These are phyloP conservation scores for Andrena praecox DNA, from an alignment of 2,888 invertebrate genomes.

Conservation along the genomic window DNA sequence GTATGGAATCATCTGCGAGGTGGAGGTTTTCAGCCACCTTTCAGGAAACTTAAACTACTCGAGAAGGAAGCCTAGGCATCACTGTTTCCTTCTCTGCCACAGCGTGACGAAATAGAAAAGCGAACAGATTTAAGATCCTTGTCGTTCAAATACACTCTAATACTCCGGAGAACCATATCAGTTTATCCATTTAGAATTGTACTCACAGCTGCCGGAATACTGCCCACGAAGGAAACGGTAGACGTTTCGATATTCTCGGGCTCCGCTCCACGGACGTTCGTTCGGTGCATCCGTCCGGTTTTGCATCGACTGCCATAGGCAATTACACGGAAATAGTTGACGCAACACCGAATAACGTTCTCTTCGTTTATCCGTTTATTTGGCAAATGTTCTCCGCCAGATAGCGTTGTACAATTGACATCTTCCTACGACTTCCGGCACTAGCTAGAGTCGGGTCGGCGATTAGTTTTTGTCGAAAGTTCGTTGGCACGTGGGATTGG, in stretches of 20 bases:
- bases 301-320: not conserved
- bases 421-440: slow-evolving; percentile 82
- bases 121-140: not conserved
- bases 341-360: not conserved
- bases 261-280: not conserved
- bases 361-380: slow-evolving; percentile 31
- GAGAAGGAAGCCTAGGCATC: slow-evolving; percentile 10
- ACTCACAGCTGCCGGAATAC: slow-evolving; percentile 30
- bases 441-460: slow-evolving; percentile 71
- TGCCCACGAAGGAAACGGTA: not conserved
- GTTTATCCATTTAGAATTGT: not conserved
- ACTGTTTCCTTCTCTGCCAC: slow-evolving; percentile 8
- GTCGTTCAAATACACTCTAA: not conserved
- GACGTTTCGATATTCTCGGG: slow-evolving; percentile 1
- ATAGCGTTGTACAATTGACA: slow-evolving; percentile 75
- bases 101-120: not conserved
- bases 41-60: not conserved
- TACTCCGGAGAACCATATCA: not conserved
- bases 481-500: slow-evolving; percentile 72
- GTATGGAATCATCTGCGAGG: slow-evolving; percentile 61
- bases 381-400: slow-evolving; percentile 40
- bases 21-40: not conserved
- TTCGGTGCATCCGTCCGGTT: not conserved
- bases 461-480: slow-evolving; percentile 80
- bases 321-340: slow-evolving; percentile 13